Conservation (phyloP, 2,113 vertebrate species). For the Pogonocichla stellata region DNA sequence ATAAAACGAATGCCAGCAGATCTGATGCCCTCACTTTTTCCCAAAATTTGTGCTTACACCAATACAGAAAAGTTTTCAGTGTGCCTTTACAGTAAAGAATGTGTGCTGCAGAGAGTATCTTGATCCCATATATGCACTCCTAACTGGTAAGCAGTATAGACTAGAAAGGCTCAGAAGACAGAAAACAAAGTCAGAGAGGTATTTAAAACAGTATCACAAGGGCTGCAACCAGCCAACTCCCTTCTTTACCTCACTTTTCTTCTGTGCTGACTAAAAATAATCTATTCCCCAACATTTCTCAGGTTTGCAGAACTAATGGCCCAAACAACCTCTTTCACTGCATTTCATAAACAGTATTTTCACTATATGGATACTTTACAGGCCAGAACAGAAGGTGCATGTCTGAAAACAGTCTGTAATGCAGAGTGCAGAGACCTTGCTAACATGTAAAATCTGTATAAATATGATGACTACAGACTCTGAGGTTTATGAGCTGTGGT, state of each 20-base stretch:
- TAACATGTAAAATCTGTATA: neutral
- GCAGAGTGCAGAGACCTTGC: neutral
- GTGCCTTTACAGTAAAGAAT: neutral
- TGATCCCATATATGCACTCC: neutral
- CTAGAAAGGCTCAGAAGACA: neutral
- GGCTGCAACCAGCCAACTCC: neutral
- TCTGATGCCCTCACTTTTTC: neutral
- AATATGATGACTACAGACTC: neutral
- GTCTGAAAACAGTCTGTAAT: neutral
- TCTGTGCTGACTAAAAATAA: neutral
- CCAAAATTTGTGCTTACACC: neutral
- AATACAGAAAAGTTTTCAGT: neutral
- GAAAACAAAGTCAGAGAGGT: neutral
- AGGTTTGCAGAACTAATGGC: neutral
- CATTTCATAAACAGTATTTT: neutral
- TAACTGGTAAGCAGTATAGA: neutral
- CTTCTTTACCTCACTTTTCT: neutral
- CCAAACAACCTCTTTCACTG: neutral
- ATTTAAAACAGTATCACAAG: neutral
- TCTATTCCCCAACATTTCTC: neutral
- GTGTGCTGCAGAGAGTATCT: neutral
- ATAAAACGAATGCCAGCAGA: neutral
- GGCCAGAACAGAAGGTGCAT: neutral
- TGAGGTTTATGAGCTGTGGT: neutral
- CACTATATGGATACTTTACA: neutral